A percentile compares a stretch with the other conserved stretches of the same genome.
Conservation (phyloP, 2,888 invertebrate species). For the Pecten maximus region DNA sequence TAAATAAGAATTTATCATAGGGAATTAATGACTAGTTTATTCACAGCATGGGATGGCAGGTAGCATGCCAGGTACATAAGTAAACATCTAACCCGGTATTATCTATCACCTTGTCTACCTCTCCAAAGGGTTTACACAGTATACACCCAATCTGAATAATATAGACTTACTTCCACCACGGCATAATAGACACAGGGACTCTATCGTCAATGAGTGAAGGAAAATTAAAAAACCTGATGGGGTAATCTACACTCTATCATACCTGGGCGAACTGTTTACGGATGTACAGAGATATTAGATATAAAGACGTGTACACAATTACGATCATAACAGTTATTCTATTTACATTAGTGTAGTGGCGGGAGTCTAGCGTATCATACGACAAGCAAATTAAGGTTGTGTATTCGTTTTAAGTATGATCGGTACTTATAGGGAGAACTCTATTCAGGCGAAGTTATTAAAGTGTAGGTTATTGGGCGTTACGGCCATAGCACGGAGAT, state of each 20-base stretch:
- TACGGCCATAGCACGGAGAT: not conserved
- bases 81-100: not conserved
- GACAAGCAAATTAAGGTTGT: not conserved
- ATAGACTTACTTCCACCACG: not conserved
- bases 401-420: not conserved
- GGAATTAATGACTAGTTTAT: not conserved
- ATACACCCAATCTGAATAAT: not conserved
- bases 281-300: not conserved
- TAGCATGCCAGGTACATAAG: not conserved
- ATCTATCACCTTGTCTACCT: not conserved
- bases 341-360: not conserved
- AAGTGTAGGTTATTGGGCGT: not conserved
- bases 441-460: not conserved
- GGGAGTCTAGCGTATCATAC: not conserved
- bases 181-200: not conserved
- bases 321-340: not conserved
- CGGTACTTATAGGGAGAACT: not conserved
- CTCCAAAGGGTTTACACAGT: not conserved
- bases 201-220: not conserved
- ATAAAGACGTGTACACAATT: not conserved
- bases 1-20: not conserved
- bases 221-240: not conserved
- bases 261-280: not conserved
- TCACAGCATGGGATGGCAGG: slow-evolving; percentile 3
- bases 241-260: not conserved